Evolutionary conservation across 2,888 invertebrate species (phyloP), one percentile per base, ranked within the genome.

Genomic region (Metacarcinus magister): DNA sequence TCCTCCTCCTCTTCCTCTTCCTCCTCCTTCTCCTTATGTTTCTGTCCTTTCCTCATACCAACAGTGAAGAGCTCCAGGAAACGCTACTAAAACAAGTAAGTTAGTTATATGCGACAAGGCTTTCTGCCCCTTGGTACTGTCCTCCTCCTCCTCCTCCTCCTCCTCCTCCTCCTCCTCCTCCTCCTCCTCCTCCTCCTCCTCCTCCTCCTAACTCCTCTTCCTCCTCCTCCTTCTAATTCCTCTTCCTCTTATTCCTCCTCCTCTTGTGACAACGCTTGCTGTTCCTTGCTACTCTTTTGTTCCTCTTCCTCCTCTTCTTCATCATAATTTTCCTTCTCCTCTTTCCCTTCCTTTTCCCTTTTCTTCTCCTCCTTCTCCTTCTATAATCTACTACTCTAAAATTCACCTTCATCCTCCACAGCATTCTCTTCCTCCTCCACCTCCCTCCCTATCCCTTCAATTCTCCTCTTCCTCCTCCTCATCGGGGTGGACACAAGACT

Each of bases 61-160:
- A 7, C n/a, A 75, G 75, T 8, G 75, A 28, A 75, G 75, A 75
- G 75, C 75, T 75, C 75, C 75, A 75, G 28, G 28, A 75, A 2
- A n/a, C 75, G 2, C 75, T 28, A 75, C 75, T 75, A 75, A 75
- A 75, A 28, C 28, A 75, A 8, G 75, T 75, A 75, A 75, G n/a
- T 28, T 75, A 75, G 28, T 75, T 75, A 75, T 75, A 75, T 75
- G 75, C 75, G 75, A 75, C 75, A 75, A 75, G 75, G 75, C 75
- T 75, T 75, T 75, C 75, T 75, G 75, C 28, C 28, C 28, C 75
- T 75, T 75, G n/a, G 8, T n/a, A 75, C 75, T 75, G 8, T 67
- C n/a, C 7, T 67, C 7, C 4, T n/a, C n/a, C 67, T n/a, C n/a
- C 67, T n/a, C n/a, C 67, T n/a, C n/a, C 60, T 23, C 23, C 60